Evolutionary conservation across 2,888 invertebrate species (phyloP).

Genomic region (Adelognathus sp.): DNA sequence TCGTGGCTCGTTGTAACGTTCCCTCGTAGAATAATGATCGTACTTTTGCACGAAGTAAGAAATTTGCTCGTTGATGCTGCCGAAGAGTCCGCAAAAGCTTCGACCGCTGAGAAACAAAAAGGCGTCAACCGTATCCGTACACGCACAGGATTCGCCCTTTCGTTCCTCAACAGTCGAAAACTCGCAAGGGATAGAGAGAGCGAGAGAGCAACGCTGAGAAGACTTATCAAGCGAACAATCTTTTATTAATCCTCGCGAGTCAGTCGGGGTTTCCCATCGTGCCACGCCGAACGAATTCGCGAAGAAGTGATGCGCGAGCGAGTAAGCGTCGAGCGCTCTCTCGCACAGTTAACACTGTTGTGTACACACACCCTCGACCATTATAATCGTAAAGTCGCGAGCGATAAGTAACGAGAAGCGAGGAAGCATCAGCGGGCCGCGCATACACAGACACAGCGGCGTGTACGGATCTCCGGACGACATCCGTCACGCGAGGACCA

Average conservation of each 20-base stretch:
- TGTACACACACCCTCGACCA: not conserved
- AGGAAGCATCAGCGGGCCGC: slow-evolving; percentile 16
- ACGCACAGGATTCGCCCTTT: too few relatives aligned
- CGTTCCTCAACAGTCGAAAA: too few relatives aligned
- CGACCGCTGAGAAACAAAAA: not conserved
- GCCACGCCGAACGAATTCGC: slow-evolving; percentile 42
- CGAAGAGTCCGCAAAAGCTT: too few relatives aligned
- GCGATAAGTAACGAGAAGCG: slow-evolving; percentile 9
- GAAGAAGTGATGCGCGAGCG: slow-evolving; percentile 26
- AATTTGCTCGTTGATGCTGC: not conserved
- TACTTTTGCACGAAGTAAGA: not conserved
- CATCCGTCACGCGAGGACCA: slow-evolving; percentile 60
- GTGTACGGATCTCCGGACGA: slow-evolving; percentile 58
- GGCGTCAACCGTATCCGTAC: not conserved
- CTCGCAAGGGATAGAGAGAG: not conserved
- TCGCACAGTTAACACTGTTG: slow-evolving; percentile 11
- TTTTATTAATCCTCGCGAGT: slow-evolving; percentile 38
- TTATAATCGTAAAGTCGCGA: not conserved
- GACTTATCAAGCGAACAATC: slow-evolving; percentile 13
- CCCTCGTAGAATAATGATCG: slow-evolving; percentile 2
- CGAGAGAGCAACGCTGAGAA: not conserved
- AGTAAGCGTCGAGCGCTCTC: not conserved
- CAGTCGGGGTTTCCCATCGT: slow-evolving; percentile 40
- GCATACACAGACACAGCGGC: not conserved
- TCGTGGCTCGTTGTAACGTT: not conserved